A percentile compares a stretch with the other conserved stretches of the same genome.
Conservation (phyloP, 2,797 vertebrate species). For the Natrix natrix region DNA sequence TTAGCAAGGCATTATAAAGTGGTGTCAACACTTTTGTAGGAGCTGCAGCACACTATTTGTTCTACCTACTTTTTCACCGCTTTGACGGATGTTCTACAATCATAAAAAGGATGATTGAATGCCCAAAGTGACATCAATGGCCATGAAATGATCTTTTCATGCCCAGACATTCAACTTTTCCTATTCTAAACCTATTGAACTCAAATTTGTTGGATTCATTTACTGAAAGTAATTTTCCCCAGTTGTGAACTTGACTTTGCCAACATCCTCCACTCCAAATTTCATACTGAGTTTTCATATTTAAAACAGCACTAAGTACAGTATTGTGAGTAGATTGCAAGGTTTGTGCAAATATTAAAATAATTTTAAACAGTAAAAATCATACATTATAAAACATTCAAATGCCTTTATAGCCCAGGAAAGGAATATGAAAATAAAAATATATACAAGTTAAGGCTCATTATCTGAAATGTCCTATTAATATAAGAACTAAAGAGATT, state of each 20-base stretch:
- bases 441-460: background rate
- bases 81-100: slow-evolving; percentile 6
- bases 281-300: background rate
- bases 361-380: background rate
- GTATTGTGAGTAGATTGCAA: background rate
- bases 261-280: background rate
- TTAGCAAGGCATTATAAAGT: too few species aligned
- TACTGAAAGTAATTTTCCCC: background rate
- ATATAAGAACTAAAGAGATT: background rate
- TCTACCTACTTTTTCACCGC: background rate
- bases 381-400: background rate
- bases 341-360: background rate
- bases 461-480: background rate
- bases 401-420: background rate
- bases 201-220: background rate
- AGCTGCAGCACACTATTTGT: too few species aligned
- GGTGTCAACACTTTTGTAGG: too few species aligned
- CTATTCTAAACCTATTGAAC: background rate
- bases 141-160: slow-evolving; percentile 9
- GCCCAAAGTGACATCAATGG: slow-evolving; percentile 17
- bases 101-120: slow-evolving; percentile 31
- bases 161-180: background rate
- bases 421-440: background rate
- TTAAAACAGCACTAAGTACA: background rate
- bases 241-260: background rate